Evolutionary conservation across 1,140 invertebrate genomes (phyloP).

Genomic region (Oppia nitens): DNA sequence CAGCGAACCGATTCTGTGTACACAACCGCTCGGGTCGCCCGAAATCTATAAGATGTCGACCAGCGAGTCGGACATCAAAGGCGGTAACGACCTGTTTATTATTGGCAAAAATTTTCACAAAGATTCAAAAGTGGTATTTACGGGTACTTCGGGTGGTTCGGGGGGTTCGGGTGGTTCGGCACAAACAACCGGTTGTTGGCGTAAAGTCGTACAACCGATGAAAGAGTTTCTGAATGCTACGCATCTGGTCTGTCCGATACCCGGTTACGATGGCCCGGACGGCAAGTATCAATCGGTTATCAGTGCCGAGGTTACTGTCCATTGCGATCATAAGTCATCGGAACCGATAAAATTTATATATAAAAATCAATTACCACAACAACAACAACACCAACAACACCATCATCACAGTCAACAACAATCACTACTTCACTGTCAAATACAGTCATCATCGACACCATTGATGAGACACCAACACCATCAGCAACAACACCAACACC

Average conservation of each 20-base stretch:
- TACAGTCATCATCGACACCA: too few relatives aligned
- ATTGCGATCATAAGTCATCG: background rate
- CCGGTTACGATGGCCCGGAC: constrained; percentile 1
- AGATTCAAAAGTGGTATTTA: constrained; percentile 74
- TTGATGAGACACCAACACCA: too few relatives aligned
- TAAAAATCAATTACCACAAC: too few relatives aligned
- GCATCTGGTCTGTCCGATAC: constrained; percentile 1
- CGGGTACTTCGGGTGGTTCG: constrained; percentile 61
- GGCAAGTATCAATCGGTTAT: background rate
- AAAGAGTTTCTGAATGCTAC: constrained; percentile 6
- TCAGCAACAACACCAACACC: too few relatives aligned
- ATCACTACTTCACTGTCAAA: too few relatives aligned
- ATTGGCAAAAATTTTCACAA: constrained; percentile 95
- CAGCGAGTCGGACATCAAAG: constrained; percentile 52
- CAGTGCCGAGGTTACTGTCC: background rate
- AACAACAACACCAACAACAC: too few relatives aligned
- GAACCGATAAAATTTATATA: constrained; percentile 6
- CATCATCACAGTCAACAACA: too few relatives aligned
- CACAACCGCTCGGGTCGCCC: constrained; percentile 85
- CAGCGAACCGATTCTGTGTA: constrained; percentile 83
- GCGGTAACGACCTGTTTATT: constrained; percentile 70
- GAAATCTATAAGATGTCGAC: constrained; percentile 87
- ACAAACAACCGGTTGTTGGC: constrained; percentile 33
- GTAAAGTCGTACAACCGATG: constrained; percentile 11
- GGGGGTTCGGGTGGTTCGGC: too few relatives aligned